A percentile compares a stretch with the other conserved stretches of the same genome.
Evolutionary conservation across 2,888 invertebrate species (phyloP).

Genomic region (Bugula neritina): DNA sequence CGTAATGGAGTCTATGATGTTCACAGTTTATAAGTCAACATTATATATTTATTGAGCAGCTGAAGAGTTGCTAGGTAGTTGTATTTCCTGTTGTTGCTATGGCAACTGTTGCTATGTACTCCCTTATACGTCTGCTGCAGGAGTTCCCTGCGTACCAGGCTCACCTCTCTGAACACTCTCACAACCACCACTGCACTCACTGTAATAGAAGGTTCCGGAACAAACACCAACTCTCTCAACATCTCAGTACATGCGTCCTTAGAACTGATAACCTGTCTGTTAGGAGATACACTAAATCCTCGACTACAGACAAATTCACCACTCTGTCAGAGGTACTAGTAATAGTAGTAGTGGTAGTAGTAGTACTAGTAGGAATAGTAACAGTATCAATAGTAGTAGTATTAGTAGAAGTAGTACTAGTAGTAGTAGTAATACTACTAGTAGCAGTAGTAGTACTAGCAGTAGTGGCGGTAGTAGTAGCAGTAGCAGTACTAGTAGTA

Average conservation of each 20-base stretch:
- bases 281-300: not conserved
- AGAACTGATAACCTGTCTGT: not conserved
- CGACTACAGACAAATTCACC: not conserved
- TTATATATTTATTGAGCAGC: no score
- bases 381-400: not conserved
- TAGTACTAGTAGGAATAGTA: not conserved
- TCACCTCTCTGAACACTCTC: slow-evolving; percentile 51
- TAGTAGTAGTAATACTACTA: not conserved
- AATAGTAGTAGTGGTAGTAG: not conserved
- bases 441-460: not conserved
- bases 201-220: slow-evolving; percentile 35
- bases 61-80: no score
- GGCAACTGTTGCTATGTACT: no score
- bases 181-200: slow-evolving; percentile 46
- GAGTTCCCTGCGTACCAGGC: slow-evolving; percentile 42
- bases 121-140: no score
- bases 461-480: not conserved
- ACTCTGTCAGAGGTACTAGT: not conserved
- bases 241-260: not conserved
- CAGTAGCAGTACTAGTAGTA: not conserved
- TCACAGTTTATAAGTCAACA: no score
- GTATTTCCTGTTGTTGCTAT: no score
- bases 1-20: no score
- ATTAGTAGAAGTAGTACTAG: not conserved
- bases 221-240: slow-evolving; percentile 12